Base-by-base conservation (phyloP, 2,797 vertebrate species). In the Lagocephalus sceleratus region DNA sequence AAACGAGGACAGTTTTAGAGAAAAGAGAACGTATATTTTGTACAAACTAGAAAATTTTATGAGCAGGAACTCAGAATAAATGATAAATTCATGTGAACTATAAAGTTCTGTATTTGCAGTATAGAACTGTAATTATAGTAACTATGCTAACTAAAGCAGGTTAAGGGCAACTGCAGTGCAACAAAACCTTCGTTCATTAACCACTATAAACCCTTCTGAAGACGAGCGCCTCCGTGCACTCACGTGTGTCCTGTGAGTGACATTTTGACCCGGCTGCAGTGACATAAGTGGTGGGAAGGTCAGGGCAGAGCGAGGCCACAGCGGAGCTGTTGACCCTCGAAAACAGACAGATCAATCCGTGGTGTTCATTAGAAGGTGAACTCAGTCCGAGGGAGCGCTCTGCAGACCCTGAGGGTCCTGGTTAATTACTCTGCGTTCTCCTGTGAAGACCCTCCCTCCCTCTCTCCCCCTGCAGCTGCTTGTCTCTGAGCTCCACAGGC, bases 361-460 rank as follows among this genome's bases (percentile, higher is more conserved):
- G 1, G 42, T 76, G 75, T 81, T 87, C 66, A 75, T 85, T 82
- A 82, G 49, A 20, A 60, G 56, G 47, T 19, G 23, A 71, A 54
- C 72, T 19, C 35, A 16, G 66, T 67, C 72, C 67, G 76, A 66
- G 68, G 54, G 55, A 50, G 77, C 73, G 71, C 78, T 75, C 69
- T 53, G 54, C 48, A 56, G 75, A 19, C 83, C 71, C 50, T 64
- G 6, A 79, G 76, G 66, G 74, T 75, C 60, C 76, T 25, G 26
- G 56, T 72, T 84, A 80, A 85, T 85, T 81, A 78, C 73, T 77
- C 62, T 47, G 41, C 62, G 63, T 65, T 54, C 54, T 77, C 69
- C 71, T 61, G 26, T 65, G 56, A 56, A 61, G 54, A 48, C 57
- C 72, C 60, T 68, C 59, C 38, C 51, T 51, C 55, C 15, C 26